Evolutionary conservation across 2,888 invertebrate species (phyloP), one percentile per base, ranked within the genome.

Genomic region (Drosophila mercatorum): DNA sequence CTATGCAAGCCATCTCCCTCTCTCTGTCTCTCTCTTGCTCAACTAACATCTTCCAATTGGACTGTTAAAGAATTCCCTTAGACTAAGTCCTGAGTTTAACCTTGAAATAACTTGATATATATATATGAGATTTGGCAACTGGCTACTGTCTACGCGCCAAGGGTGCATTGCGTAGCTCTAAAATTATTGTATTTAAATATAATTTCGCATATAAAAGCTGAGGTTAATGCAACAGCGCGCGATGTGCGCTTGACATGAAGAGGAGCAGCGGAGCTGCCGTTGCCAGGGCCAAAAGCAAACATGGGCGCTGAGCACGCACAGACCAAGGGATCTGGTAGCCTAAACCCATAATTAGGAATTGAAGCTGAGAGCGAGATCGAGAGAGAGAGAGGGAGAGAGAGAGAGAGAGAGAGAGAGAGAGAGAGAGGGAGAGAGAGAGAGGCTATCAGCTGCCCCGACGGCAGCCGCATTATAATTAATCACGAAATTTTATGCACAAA

Each of bases 131-230:
- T 31, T 6, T 31, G 31, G 40, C 40, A n/a, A 40, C 53, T 55
- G 53, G 60, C 46, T 56, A n/a, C 43, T 68, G 58, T 12, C 2
- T n/a, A 12, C 28, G 41, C 55, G 43, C 53, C 52, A 52, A 52
- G 52, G 38, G 5, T 63, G 68, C 40, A 70, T 80, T 83, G 38
- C 66, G 68, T 36, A 57, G 36, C 52, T 72, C 52, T 2, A 22
- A 83, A 84, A 84, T 84, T 76, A 83, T 83, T 83, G 85, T 88
- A 73, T 87, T 84, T 84, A 84, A 76, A 77, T 75, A 87, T 89
- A 84, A 84, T 84, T 87, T 76, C 52, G 72, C 64, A 80, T 79
- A 83, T 76, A 84, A 87, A 83, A 49, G 5, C 31, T 87, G 76
- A 89, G 81, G 55, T 71, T 84, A 89, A 89, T 84, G 84, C 79